Evolutionary conservation across 2,113 vertebrate species (phyloP).

Genomic region (Turnix velox): DNA sequence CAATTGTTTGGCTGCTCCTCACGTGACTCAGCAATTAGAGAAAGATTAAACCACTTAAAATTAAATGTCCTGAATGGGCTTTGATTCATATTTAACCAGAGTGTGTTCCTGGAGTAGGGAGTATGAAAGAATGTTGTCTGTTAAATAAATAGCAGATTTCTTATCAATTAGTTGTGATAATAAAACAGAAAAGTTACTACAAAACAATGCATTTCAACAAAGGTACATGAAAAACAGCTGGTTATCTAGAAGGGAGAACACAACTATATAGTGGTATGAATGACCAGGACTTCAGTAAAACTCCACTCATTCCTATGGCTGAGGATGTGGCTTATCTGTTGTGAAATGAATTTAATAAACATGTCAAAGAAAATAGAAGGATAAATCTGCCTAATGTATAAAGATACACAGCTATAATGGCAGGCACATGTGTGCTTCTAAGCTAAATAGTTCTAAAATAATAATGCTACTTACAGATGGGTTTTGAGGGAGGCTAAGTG

Average conservation of each 20-base stretch:
- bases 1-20: conserved; percentile 17
- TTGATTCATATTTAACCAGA: neutral
- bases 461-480: neutral
- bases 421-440: neutral
- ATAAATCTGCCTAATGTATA: neutral
- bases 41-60: conserved; percentile 30
- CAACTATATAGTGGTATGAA: neutral
- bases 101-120: neutral
- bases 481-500: neutral
- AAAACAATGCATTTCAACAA: neutral
- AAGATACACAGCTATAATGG: neutral
- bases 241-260: neutral
- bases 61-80: neutral
- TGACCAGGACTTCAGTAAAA: neutral
- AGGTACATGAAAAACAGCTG: neutral
- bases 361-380: neutral
- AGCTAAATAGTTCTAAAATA: neutral
- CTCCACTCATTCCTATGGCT: neutral
- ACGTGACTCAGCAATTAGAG: conserved; percentile 33
- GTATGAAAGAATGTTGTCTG: neutral
- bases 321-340: neutral
- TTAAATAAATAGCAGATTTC: neutral
- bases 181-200: neutral
- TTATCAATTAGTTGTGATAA: neutral
- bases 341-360: neutral